These are phyloP conservation scores for Pangasius krempfi DNA, from an alignment of 2,797 vertebrate species.

Conservation along the genomic window DNA sequence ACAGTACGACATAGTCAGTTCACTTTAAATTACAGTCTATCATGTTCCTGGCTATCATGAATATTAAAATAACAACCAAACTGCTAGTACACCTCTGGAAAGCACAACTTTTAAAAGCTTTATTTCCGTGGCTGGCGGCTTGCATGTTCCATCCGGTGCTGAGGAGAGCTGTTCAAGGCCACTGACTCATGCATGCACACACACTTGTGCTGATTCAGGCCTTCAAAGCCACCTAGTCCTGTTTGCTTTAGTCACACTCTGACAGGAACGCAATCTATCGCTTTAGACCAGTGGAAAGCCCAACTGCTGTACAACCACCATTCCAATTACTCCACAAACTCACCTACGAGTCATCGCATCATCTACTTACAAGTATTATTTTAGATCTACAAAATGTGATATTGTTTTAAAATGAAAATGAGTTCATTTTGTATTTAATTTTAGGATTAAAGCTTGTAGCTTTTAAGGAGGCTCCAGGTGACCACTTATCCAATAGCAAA, in stretches of 20 bases:
- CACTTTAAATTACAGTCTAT: conserved; percentile 14
- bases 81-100: conserved; percentile 4
- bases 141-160: conserved; percentile 30
- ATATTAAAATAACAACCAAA: conserved; percentile 1
- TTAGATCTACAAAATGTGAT: no score
- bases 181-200: conserved; percentile 51
- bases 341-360: conserved; percentile 5
- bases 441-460: neutral
- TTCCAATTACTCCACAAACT: conserved; percentile 2
- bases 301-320: conserved; percentile 29
- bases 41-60: neutral
- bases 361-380: neutral
- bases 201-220: conserved; percentile 50
- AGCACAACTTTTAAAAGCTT: conserved; percentile 19
- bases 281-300: conserved; percentile 30
- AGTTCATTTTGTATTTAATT: neutral
- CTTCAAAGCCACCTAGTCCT: conserved; percentile 40
- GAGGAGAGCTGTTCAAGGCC: conserved; percentile 50
- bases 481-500: neutral
- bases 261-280: conserved; percentile 48
- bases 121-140: conserved; percentile 29
- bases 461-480: neutral
- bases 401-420: neutral
- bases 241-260: conserved; percentile 51
- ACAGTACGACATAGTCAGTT: neutral